These are phyloP conservation scores for Epicauta chinensis DNA, from an alignment of 1,140 invertebrate genomes.

Conservation along the genomic window DNA sequence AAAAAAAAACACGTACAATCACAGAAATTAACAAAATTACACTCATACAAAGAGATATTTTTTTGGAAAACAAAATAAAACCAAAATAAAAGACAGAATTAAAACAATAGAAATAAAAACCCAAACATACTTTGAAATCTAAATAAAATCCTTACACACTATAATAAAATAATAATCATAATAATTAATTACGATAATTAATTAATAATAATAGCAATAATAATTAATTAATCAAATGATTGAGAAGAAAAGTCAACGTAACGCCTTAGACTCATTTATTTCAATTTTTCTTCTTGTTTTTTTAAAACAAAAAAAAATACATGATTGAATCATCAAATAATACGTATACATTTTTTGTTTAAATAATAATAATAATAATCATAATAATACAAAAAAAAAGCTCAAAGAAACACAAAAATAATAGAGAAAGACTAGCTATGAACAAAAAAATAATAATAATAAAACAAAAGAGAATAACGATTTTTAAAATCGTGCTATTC, in stretches of 20 bases:
- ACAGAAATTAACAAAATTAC: conserved; percentile 24
- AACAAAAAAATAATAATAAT: conserved; percentile 23
- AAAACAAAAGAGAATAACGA: conserved; percentile 3
- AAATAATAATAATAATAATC: conserved; percentile 7
- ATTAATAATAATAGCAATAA: not conserved
- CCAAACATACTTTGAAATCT: not conserved
- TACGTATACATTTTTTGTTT: conserved; percentile 8
- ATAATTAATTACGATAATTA: not conserved
- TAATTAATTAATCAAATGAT: too few relatives aligned
- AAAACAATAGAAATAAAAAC: not conserved
- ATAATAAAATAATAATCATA: not conserved
- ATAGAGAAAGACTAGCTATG: conserved; percentile 26
- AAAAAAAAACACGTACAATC: conserved; percentile 23
- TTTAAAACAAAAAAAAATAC: conserved; percentile 10
- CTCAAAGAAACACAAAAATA: conserved; percentile 16
- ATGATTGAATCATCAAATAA: conserved; percentile 4
- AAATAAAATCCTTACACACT: not conserved
- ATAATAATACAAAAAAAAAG: not conserved
- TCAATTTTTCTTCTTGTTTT: conserved; percentile 1
- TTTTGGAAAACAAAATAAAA: too few relatives aligned
- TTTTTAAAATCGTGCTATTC: conserved; percentile 5
- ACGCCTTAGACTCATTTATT: not conserved
- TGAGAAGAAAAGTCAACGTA: too few relatives aligned
- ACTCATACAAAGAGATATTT: conserved; percentile 14
- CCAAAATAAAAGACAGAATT: too few relatives aligned